Percentiles rank a stretch among this genome's conserved stretches.
phyloP scores from a whole-genome alignment of 2,113 vertebrate genomes.

The Anarhynchus alexandrinus region DNA sequence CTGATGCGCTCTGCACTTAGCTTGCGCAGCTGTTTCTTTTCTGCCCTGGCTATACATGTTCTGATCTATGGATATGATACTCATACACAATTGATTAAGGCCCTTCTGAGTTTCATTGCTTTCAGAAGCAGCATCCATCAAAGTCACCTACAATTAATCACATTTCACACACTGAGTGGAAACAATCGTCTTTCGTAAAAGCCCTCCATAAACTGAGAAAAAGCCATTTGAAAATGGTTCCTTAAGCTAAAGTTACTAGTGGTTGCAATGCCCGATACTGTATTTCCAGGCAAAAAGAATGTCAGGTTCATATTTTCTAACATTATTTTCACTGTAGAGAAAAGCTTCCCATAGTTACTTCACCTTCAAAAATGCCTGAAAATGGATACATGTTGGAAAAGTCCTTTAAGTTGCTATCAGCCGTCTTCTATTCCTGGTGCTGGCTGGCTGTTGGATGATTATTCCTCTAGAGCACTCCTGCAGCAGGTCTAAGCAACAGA shows the following conservation, averaged over 20 bases:
- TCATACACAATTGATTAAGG: neutral
- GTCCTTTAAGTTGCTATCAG: neutral
- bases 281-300: neutral
- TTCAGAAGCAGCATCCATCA: neutral
- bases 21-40: neutral
- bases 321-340: neutral
- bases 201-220: neutral
- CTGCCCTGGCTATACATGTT: neutral
- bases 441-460: neutral
- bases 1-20: neutral
- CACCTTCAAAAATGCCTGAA: neutral
- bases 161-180: neutral
- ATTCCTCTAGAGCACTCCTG: neutral
- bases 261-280: neutral
- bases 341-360: neutral
- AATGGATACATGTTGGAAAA: neutral
- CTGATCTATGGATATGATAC: neutral
- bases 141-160: constrained; percentile 9
- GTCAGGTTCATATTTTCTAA: neutral
- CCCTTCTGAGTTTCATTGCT: neutral
- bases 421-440: neutral
- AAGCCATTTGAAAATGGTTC: neutral
- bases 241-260: neutral
- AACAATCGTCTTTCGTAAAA: neutral
- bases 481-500: neutral